phyloP scores from a whole-genome alignment of 53 echinoderm and acorn worm species.

The Arbacia lixula region DNA sequence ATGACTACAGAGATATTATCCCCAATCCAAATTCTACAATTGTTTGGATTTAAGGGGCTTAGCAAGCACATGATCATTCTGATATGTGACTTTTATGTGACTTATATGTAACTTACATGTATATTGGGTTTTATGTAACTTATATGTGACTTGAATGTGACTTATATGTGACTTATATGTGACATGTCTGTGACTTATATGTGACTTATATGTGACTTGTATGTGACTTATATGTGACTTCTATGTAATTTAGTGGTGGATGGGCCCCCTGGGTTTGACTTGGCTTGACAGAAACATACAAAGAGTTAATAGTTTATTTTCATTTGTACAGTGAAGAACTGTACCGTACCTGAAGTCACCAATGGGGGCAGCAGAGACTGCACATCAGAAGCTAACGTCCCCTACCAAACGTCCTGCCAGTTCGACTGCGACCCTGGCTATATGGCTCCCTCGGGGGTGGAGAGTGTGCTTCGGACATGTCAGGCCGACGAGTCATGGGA shows the following conservation, averaged over 20 bases:
- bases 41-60: too few relatives aligned
- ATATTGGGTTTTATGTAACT: too few relatives aligned
- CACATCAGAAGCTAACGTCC: not conserved
- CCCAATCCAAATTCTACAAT: too few relatives aligned
- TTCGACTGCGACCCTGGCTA: conserved; percentile 71
- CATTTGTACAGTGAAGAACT: conserved; percentile 51
- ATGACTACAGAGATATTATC: too few relatives aligned
- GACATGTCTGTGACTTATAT: not conserved
- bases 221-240: not conserved
- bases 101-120: too few relatives aligned
- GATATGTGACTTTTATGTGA: too few relatives aligned
- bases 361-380: conserved; percentile 63
- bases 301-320: too few relatives aligned
- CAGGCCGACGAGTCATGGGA: conserved; percentile 60
- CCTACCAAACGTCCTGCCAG: conserved; percentile 62
- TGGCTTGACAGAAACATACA: too few relatives aligned
- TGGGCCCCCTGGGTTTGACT: too few relatives aligned
- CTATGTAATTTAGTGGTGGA: not conserved
- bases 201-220: not conserved
- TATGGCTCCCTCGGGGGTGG: conserved; percentile 39
- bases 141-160: too few relatives aligned
- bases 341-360: conserved; percentile 52
- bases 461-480: conserved; percentile 30
- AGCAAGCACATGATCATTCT: too few relatives aligned
- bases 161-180: too few relatives aligned